Evolutionary conservation across 1,140 invertebrate species (phyloP).

Genomic region (Drosophila albomicans): DNA sequence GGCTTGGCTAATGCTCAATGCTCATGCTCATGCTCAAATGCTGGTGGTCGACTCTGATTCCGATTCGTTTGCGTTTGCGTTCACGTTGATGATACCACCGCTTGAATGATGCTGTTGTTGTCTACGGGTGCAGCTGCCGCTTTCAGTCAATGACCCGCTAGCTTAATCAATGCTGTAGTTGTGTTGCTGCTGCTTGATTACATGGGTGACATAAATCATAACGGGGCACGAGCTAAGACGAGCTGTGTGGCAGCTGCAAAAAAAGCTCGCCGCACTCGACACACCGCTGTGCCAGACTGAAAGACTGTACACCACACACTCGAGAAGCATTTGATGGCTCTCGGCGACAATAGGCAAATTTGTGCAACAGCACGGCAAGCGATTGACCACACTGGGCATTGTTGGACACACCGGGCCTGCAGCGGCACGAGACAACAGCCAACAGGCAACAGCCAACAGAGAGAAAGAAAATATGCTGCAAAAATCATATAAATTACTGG

Average conservation of each 20-base stretch:
- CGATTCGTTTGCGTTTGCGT: background rate
- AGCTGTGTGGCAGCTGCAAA: slow-evolving; percentile 63
- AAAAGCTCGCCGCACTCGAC: slow-evolving; percentile 41
- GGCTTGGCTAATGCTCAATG: slow-evolving; percentile 31
- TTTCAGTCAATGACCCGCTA: slow-evolving; percentile 73
- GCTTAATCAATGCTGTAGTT: slow-evolving; percentile 66
- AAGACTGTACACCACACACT: slow-evolving; percentile 1
- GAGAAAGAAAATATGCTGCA: background rate
- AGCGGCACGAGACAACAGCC: slow-evolving; percentile 68
- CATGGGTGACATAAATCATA: slow-evolving; percentile 80
- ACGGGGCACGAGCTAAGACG: slow-evolving; percentile 29
- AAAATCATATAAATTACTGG: slow-evolving; percentile 77
- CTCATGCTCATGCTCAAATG: slow-evolving; percentile 30
- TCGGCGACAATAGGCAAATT: slow-evolving; percentile 74
- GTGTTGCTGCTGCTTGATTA: slow-evolving; percentile 49
- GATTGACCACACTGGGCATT: slow-evolving; percentile 63
- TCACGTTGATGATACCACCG: slow-evolving; percentile 43
- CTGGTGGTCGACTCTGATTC: slow-evolving; percentile 70
- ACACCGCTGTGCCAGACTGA: slow-evolving; percentile 37
- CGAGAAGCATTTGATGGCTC: slow-evolving; percentile 17
- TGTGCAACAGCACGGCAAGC: slow-evolving; percentile 74
- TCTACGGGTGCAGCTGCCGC: slow-evolving; percentile 46
- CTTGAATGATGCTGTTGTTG: slow-evolving; percentile 55
- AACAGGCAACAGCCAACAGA: background rate
- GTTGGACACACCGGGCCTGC: slow-evolving; percentile 70